Percentiles rank a stretch among this genome's conserved stretches.
Evolutionary conservation across 2,797 vertebrate genomes (phyloP).

Genomic region (Miichthys miiuy): DNA sequence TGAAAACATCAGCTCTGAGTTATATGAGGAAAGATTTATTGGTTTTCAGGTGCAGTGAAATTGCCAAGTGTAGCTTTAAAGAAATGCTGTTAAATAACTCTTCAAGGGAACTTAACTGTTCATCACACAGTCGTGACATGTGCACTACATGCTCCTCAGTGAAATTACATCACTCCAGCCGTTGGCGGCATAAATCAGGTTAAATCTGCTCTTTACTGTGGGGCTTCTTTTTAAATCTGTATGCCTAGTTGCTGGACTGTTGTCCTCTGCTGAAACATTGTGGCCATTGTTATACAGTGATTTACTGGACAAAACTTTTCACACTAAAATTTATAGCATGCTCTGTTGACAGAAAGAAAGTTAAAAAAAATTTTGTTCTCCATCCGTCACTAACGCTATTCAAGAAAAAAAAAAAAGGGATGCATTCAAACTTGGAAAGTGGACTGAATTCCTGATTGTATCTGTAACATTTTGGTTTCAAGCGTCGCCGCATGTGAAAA

Average conservation of each 20-base stretch:
- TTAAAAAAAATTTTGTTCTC: constrained; percentile 20
- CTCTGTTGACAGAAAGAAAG: constrained; percentile 30
- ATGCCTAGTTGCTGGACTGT: background rate
- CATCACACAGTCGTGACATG: constrained; percentile 19
- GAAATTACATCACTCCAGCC: constrained; percentile 43
- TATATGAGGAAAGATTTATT: background rate
- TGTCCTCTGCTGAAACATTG: constrained; percentile 14
- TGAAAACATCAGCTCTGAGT: constrained; percentile 20
- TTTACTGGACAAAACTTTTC: constrained; percentile 33
- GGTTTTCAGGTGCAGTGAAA: constrained; percentile 17
- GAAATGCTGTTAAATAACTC: constrained; percentile 9
- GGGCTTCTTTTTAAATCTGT: constrained; percentile 29
- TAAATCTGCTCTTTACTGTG: constrained; percentile 4
- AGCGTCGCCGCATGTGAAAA: constrained; percentile 51
- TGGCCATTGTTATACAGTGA: constrained; percentile 34
- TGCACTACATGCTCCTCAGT: constrained; percentile 19
- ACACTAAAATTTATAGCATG: constrained; percentile 27
- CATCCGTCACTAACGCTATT: background rate
- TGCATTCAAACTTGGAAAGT: constrained; percentile 33
- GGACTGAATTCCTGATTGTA: constrained; percentile 52
- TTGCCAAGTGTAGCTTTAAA: constrained; percentile 10
- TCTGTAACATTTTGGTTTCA: constrained; percentile 63
- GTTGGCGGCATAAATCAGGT: constrained; percentile 25
- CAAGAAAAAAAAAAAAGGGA: background rate
- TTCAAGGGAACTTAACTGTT: background rate